Base-by-base conservation (phyloP, 2,888 invertebrate species). In the Anorthoa munda region DNA sequence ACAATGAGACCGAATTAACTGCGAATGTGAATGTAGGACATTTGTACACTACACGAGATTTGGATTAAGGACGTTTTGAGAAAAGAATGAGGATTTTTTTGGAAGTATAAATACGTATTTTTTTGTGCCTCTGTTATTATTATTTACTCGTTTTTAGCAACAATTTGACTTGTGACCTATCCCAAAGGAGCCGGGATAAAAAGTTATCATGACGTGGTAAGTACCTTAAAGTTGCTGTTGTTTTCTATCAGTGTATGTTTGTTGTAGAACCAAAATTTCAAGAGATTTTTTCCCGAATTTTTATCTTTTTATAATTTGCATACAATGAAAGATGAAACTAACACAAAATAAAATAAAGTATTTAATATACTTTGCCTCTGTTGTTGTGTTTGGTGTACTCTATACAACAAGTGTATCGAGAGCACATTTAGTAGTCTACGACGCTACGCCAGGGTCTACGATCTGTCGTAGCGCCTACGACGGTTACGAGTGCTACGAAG, bases 1-100 rank as follows among this genome's bases (percentile, higher is more conserved):
- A 93, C 91, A 92, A 93, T 93, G 91, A 90, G 90, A 87, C 90
- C 81, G 91, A 93, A 94, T 95, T 94, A 94, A 94, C 91, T 89
- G 86, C 61, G 76, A 85, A 85, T 83, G 73, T 74, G 86, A 88
- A 91, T 92, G 87, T 90, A 76, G 88, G 86, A 53, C 76, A 72
- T 69, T 79, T 67, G 64, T 83, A 46, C 13, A 26, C 31, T 48
- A 55, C 53, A 66, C 45, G 65, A 23, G 60, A 59, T 50, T 46
- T 13, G 50, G 50, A 72, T 72, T 77, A 53, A 23, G 45, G 21
- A 39, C 5, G 21, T 56, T 23, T 39, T 50, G 4, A 26, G 4
- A 12, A 60, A 71, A 55, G 15, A 15, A 58, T 56, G 17, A 0
- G 56, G 23, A 18, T 7, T 17, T 60, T 3, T 2, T 45, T 9